Conservation (phyloP, 2,113 vertebrate species). For the Halcyon malimbica region DNA sequence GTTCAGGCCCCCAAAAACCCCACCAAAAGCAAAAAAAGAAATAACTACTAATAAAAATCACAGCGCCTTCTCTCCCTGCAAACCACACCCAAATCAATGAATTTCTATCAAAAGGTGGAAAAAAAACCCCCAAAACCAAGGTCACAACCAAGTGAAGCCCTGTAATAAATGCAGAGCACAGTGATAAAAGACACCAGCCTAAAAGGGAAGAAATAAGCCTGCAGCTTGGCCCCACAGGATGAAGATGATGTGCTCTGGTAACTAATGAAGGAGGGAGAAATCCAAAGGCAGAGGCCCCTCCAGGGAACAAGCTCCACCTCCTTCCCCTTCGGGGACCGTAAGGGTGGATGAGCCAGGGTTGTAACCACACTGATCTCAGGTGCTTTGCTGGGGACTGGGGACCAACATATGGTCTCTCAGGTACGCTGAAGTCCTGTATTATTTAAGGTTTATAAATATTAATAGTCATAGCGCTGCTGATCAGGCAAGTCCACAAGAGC, state of each 20-base stretch:
- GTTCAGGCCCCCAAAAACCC: not conserved
- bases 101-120: not conserved
- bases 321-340: not conserved
- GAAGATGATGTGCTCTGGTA: slow-evolving; percentile 42
- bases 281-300: not conserved
- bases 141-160: not conserved
- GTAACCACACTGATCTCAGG: not conserved
- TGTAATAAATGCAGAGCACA: not conserved
- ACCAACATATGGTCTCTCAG: slow-evolving; percentile 51
- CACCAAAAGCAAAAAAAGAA: not conserved
- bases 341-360: not conserved
- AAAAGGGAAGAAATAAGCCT: not conserved
- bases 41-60: not conserved
- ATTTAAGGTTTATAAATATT: slow-evolving; percentile 63
- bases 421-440: slow-evolving; percentile 21
- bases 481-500: not conserved
- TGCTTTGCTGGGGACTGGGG: not conserved
- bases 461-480: not conserved
- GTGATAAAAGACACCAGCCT: not conserved
- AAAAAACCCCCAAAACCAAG: not conserved
- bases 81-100: not conserved
- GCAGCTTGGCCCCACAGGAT: slow-evolving; percentile 35
- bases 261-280: slow-evolving; percentile 46
- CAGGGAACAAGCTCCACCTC: not conserved
- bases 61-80: not conserved